Evolutionary conservation across 2,888 invertebrate species (phyloP).

Genomic region (Ennomos fuscantarius): DNA sequence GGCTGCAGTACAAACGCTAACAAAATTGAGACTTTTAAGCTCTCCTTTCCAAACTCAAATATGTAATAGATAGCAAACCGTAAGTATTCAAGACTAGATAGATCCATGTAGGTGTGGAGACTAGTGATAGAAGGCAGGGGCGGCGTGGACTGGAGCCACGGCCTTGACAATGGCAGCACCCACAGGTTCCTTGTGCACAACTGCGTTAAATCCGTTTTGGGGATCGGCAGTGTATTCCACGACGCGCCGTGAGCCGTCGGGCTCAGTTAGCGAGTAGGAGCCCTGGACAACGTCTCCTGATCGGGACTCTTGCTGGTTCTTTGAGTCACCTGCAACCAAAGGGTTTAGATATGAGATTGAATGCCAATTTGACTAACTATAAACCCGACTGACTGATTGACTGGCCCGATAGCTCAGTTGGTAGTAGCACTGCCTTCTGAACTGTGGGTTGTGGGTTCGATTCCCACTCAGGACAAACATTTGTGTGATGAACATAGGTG

Average conservation of each 20-base stretch:
- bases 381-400: too few relatives aligned
- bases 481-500: too few relatives aligned
- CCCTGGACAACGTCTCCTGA: slow-evolving; percentile 88
- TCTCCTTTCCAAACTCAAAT: too few relatives aligned
- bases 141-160: slow-evolving; percentile 63
- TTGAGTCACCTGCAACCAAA: slow-evolving; percentile 66
- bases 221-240: slow-evolving; percentile 88
- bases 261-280: slow-evolving; percentile 86
- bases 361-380: too few relatives aligned
- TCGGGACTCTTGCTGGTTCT: slow-evolving; percentile 81
- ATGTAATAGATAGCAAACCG: neutral
- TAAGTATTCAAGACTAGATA: slow-evolving; percentile 32
- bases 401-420: too few relatives aligned
- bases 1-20: too few relatives aligned
- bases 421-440: too few relatives aligned
- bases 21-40: too few relatives aligned
- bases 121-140: slow-evolving; percentile 65
- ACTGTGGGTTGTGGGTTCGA: too few relatives aligned
- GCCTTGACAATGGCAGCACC: slow-evolving; percentile 77
- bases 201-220: slow-evolving; percentile 88
- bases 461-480: too few relatives aligned
- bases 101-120: slow-evolving; percentile 42
- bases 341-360: too few relatives aligned
- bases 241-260: slow-evolving; percentile 86
- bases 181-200: slow-evolving; percentile 86